These are phyloP conservation scores for Apamea sordens DNA, from an alignment of 2,888 invertebrate species.

Conservation along the genomic window DNA sequence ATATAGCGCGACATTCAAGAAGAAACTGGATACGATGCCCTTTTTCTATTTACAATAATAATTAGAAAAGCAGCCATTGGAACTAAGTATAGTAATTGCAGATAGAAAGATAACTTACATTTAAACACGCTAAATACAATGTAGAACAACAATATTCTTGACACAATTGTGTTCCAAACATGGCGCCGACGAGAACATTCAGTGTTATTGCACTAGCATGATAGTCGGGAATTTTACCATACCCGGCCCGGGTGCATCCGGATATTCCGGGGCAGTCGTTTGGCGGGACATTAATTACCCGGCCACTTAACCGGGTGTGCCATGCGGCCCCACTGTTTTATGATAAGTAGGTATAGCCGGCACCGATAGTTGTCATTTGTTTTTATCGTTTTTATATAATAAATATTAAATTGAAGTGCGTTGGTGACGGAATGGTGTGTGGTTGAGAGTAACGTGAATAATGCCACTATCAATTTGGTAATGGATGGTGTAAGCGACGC, in stretches of 20 bases:
- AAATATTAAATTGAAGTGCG: constrained; percentile 44
- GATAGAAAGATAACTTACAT: background rate
- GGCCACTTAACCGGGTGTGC: constrained; percentile 77
- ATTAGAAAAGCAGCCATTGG: background rate
- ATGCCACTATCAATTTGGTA: background rate
- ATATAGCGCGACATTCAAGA: constrained; percentile 6
- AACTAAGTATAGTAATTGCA: background rate
- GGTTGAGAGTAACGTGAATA: background rate
- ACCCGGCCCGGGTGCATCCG: constrained; percentile 72
- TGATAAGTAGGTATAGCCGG: constrained; percentile 61
- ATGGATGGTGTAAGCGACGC: too few relatives aligned
- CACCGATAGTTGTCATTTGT: constrained; percentile 55
- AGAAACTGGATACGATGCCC: background rate
- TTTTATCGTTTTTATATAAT: constrained; percentile 58
- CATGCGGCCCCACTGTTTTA: constrained; percentile 68
- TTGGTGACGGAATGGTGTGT: background rate
- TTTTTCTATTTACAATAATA: background rate
- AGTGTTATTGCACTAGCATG: constrained; percentile 62
- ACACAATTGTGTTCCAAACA: constrained; percentile 51
- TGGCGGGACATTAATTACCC: constrained; percentile 83
- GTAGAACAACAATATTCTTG: constrained; percentile 54
- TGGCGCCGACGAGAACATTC: constrained; percentile 47
- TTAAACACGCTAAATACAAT: constrained; percentile 32
- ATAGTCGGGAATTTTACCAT: constrained; percentile 71
- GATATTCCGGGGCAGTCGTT: constrained; percentile 78